A percentile compares a stretch with the other conserved stretches of the same genome.
phyloP scores from a whole-genome alignment of 2,888 invertebrate species.

The Clunio marinus region DNA sequence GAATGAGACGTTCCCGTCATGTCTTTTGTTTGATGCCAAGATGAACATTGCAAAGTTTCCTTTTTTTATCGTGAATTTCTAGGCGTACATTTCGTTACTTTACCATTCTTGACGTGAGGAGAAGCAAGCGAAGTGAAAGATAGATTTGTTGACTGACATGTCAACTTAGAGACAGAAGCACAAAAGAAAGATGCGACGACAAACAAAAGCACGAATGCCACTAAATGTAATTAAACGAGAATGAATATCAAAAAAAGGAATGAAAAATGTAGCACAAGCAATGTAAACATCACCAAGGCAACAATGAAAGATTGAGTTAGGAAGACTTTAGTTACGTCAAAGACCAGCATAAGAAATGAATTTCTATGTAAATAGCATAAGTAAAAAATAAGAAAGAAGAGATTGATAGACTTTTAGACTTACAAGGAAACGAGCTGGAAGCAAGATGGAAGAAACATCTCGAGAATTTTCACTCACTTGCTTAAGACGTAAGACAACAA shows the following conservation, averaged over 20 bases:
- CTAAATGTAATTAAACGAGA: constrained; percentile 29
- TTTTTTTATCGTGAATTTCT: too few species aligned
- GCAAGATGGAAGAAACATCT: background rate
- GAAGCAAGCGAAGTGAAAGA: background rate
- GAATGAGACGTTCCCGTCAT: background rate
- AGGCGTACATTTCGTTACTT: too few species aligned
- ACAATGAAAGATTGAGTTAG: constrained; percentile 9
- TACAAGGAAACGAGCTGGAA: background rate
- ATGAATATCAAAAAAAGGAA: constrained; percentile 13
- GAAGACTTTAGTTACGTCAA: background rate
- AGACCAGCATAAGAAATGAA: background rate
- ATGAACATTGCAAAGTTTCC: background rate
- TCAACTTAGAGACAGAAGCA: constrained; percentile 14
- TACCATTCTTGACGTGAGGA: background rate
- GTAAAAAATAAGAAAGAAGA: background rate
- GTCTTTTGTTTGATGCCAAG: constrained; percentile 8
- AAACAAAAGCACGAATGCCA: background rate
- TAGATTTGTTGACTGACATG: constrained; percentile 25
- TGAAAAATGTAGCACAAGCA: background rate
- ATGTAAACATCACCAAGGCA: background rate
- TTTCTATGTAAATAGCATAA: background rate
- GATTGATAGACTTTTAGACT: constrained; percentile 7
- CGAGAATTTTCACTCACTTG: constrained; percentile 13
- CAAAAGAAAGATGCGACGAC: background rate
- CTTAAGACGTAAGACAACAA: background rate